Conservation (phyloP, 2,797 vertebrate species). For the Salarias fasciatus region DNA sequence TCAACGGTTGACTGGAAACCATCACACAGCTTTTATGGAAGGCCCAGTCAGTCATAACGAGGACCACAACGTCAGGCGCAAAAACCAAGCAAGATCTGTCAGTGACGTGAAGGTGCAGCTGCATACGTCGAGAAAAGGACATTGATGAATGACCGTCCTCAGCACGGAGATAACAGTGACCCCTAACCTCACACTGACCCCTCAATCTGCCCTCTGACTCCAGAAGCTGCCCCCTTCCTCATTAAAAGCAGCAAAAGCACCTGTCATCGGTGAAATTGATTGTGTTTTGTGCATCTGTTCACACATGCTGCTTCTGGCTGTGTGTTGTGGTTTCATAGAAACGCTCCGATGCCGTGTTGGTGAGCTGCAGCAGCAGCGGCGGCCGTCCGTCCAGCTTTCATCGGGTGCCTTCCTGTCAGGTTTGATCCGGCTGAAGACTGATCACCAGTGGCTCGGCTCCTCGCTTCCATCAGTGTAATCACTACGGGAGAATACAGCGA, state of each 20-base stretch:
- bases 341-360: too few relatives aligned
- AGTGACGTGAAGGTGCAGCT: background rate
- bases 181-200: conserved; percentile 53
- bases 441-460: conserved; percentile 34
- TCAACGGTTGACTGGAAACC: conserved; percentile 5
- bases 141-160: conserved; percentile 36
- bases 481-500: conserved; percentile 16
- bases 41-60: too few relatives aligned
- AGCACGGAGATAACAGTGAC: conserved; percentile 45
- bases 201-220: conserved; percentile 47
- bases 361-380: too few relatives aligned
- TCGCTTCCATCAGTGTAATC: conserved; percentile 51
- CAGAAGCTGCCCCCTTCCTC: conserved; percentile 38
- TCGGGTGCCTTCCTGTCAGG: conserved; percentile 27
- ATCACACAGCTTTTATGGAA: conserved; percentile 6
- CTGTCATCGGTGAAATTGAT: conserved; percentile 35
- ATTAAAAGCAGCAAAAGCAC: conserved; percentile 33
- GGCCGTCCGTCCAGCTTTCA: conserved; percentile 16
- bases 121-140: conserved; percentile 34
- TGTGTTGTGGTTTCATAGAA: too few relatives aligned
- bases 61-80: background rate
- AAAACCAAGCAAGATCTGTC: background rate
- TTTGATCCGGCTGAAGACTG: conserved; percentile 37
- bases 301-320: conserved; percentile 2
- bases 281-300: conserved; percentile 12